Evolutionary conservation across 2,888 invertebrate species (phyloP), one percentile per base, ranked within the genome.

Genomic region (Quadroppia sp.): DNA sequence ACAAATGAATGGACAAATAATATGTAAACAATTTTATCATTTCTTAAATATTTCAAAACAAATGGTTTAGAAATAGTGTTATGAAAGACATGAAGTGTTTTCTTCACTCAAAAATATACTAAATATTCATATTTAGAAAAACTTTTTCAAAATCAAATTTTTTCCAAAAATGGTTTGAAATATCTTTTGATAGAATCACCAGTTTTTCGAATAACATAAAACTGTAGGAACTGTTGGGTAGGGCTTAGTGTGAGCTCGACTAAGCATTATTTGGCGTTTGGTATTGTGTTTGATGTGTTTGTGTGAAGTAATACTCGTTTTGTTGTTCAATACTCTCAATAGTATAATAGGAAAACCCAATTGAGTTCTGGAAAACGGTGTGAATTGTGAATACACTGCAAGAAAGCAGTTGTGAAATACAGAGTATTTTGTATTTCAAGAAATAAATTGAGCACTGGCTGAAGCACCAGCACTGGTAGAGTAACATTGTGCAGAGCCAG

Each of bases 381-480:
- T 28, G 59, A 59, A 59, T 28, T 64, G 40, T 64, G 36, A 32
- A 64, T 64, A 64, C 64, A 40, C 59, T 28, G 59, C 59, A 30
- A 32, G 64, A 64, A 64, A 28, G 59, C 30, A 30, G 30, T 59
- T 59, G 59, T 20, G 40, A 69, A 23, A 40, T 17, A 15, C 23
- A 6, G 32, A 64, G 72, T 32, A 67, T 71, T 76, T 71, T 69
- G 76, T 74, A 25, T 9, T 20, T 32, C 32, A 25, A 64, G 40
- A 23, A 74, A 73, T 59, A 64, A 40, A 69, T 25, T 30, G 25
- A 72, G 25, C 64, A 61, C 73, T 17, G 30, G 56, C 61, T 61
- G 4, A 32, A 40, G 61, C 20, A 36, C n/a, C 15, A 30, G 30
- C 25, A n/a, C 64, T 30, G 40, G 25, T 9, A 59, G 20, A 53